A percentile compares a stretch with the other conserved stretches of the same genome.
Evolutionary conservation across 1,140 invertebrate species (phyloP).

Genomic region (Venustaconcha ellipsiformis): DNA sequence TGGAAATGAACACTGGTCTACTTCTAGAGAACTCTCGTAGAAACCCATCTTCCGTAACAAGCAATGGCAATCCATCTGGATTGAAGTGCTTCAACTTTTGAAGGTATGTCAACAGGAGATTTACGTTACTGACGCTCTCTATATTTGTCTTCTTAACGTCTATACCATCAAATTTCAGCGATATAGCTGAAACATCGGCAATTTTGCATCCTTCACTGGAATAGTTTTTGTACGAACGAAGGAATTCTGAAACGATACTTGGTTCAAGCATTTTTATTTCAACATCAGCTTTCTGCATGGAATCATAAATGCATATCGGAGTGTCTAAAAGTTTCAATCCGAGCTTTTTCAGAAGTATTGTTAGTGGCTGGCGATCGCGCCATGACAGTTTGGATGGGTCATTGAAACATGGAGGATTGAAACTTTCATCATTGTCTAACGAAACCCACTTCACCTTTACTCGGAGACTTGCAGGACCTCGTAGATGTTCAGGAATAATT

Average conservation of each 20-base stretch:
- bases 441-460: too few relatives aligned
- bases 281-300: constrained; percentile 11
- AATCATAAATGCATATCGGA: constrained; percentile 6
- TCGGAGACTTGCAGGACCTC: too few relatives aligned
- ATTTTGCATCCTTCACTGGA: constrained; percentile 6
- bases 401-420: neutral
- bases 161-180: neutral
- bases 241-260: constrained; percentile 12
- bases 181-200: neutral
- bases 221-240: constrained; percentile 12
- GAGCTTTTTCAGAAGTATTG: constrained; percentile 12
- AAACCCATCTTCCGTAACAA: constrained; percentile 17
- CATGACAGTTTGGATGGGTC: neutral
- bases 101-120: neutral
- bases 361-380: neutral
- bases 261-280: neutral
- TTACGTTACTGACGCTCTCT: constrained; percentile 1
- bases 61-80: constrained; percentile 5
- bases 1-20: neutral
- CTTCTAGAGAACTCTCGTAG: neutral
- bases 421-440: neutral
- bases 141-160: constrained; percentile 7
- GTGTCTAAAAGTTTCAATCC: constrained; percentile 33
- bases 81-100: neutral
- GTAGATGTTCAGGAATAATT: too few relatives aligned